These are phyloP conservation scores for Limnephilus rhombicus DNA, from an alignment of 2,888 invertebrate species.

Conservation along the genomic window DNA sequence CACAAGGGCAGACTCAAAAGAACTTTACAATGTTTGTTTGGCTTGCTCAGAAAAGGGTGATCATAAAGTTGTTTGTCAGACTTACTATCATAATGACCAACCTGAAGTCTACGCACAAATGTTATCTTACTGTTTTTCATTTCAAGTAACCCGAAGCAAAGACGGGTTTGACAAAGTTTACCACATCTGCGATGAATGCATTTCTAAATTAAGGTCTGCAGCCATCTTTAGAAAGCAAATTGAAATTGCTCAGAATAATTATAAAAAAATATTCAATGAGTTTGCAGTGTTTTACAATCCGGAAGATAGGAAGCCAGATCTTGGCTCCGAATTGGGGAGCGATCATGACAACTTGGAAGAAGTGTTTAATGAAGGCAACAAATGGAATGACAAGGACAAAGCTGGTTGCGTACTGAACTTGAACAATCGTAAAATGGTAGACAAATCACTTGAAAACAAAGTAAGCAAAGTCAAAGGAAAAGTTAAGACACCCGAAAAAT, in stretches of 20 bases:
- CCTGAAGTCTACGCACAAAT: conserved; percentile 34
- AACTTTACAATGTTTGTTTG: conserved; percentile 28
- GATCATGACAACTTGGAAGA: not conserved
- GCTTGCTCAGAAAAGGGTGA: conserved; percentile 31
- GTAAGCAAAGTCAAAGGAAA: not conserved
- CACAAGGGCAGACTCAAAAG: not conserved
- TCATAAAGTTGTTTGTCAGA: conserved; percentile 35
- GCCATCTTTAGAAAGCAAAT: conserved; percentile 42
- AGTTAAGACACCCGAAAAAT: not conserved
- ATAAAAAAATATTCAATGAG: conserved; percentile 16
- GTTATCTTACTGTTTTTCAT: conserved; percentile 45
- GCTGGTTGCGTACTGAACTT: not conserved
- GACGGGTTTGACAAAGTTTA: not conserved
- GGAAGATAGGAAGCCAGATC: conserved; percentile 23
- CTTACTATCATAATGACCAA: conserved; percentile 31
- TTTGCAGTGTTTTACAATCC: conserved; percentile 27
- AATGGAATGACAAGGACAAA: not conserved
- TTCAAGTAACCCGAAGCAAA: conserved; percentile 8
- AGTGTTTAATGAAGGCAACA: not conserved
- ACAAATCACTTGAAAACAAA: not conserved
- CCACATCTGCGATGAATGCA: conserved; percentile 41
- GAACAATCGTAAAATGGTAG: not conserved
- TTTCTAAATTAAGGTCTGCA: conserved; percentile 28
- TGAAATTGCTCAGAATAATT: conserved; percentile 30
- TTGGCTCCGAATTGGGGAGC: not conserved